Evolutionary conservation across 2,888 invertebrate genomes (phyloP), one percentile per base, ranked within the genome.

Genomic region (Anticlea derivata): DNA sequence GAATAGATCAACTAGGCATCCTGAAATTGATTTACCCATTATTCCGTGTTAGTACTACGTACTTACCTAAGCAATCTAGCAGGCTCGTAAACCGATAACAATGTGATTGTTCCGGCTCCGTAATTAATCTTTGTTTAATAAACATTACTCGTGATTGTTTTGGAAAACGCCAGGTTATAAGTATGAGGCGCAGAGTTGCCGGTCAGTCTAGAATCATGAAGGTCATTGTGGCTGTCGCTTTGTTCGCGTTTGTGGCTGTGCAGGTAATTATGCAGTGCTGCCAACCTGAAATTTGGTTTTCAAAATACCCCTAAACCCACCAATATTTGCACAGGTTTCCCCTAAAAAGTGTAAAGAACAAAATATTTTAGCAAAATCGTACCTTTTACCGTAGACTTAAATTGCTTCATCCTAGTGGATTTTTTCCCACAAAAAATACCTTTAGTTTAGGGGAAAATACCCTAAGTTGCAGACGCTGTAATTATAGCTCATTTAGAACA

Each of bases 221-320:
- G 76, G 60, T 76, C 35, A 53, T 85, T 26, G 59, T 79, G 27
- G 59, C 72, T 17, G 58, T 85, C 20, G 81, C 79, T 38, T 52
- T 86, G 38, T 76, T 83, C 62, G 83, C 83, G 38, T 77, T 82
- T 44, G 72, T 84, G 61, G 84, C 85, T 53, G 61, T 86, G 20
- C 84, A 87, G 86, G 87, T 87, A 73, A 51, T 43, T 55, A 30
- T 24, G 7, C 0, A 12, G 24, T 34, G 5, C 12, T 30, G 10
- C n/a, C n/a, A n/a, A n/a, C n/a, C n/a, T n/a, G n/a, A n/a, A n/a
- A n/a, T n/a, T n/a, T n/a, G n/a, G n/a, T n/a, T n/a, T n/a, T n/a
- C n/a, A n/a, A n/a, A n/a, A n/a, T n/a, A n/a, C n/a, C n/a, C n/a
- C n/a, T n/a, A n/a, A n/a, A n/a, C n/a, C n/a, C n/a, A n/a, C n/a